Evolutionary conservation across 1,140 invertebrate genomes (phyloP).

Genomic region (Heliconius hermathena): DNA sequence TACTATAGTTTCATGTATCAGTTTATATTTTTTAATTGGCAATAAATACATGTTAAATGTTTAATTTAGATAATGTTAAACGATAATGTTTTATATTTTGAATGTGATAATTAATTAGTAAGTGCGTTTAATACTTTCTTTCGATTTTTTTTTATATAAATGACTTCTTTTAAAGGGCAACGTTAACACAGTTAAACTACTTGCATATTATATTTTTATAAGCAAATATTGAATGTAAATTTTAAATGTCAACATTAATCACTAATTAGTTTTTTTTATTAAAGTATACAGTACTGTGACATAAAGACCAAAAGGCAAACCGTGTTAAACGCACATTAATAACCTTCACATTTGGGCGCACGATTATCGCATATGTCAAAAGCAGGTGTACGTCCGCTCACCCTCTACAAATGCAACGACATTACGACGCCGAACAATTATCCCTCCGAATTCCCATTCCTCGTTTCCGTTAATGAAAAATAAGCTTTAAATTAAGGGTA

Average conservation of each 20-base stretch:
- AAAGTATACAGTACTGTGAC: neutral
- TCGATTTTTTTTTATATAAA: neutral
- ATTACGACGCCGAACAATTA: slow-evolving; percentile 35
- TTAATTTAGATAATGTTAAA: neutral
- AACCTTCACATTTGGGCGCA: slow-evolving; percentile 16
- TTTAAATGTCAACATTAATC: neutral
- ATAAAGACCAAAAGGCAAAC: slow-evolving; percentile 13
- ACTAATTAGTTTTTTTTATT: neutral
- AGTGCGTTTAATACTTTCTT: neutral
- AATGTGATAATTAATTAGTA: neutral
- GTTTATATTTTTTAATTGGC: neutral
- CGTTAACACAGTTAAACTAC: too few species aligned
- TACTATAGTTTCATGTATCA: slow-evolving; percentile 29
- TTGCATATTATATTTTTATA: neutral
- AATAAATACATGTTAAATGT: neutral
- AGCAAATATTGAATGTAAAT: neutral
- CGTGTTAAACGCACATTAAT: slow-evolving; percentile 25
- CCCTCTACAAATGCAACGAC: slow-evolving; percentile 42
- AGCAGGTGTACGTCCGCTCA: slow-evolving; percentile 40
- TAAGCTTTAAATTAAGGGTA: slow-evolving; percentile 6
- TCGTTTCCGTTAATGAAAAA: slow-evolving; percentile 21
- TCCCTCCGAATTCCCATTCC: slow-evolving; percentile 24
- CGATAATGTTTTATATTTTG: neutral
- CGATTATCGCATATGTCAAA: slow-evolving; percentile 39
- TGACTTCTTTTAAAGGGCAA: too few species aligned